These are phyloP conservation scores for Elaeidobius kamerunicus DNA, from an alignment of 2,888 invertebrate species.

Conservation along the genomic window DNA sequence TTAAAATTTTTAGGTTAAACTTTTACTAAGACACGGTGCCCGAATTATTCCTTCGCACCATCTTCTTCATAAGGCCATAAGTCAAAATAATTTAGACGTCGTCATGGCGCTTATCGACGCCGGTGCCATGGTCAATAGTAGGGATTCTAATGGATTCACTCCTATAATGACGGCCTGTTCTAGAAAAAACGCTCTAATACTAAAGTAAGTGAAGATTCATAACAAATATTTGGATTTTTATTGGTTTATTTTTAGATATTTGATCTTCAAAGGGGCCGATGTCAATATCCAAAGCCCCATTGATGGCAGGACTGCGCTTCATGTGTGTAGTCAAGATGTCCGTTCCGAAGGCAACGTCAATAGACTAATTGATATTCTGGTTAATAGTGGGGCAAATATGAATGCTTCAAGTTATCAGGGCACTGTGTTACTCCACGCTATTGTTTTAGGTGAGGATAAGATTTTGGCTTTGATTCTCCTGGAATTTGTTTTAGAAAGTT, in stretches of 20 bases:
- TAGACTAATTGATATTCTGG: slow-evolving; percentile 51
- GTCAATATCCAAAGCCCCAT: slow-evolving; percentile 45
- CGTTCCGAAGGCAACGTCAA: slow-evolving; percentile 53
- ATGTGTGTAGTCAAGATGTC: slow-evolving; percentile 60
- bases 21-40: slow-evolving; percentile 63
- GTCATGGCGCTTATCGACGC: slow-evolving; percentile 56
- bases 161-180: slow-evolving; percentile 61
- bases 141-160: slow-evolving; percentile 65
- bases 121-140: slow-evolving; percentile 59
- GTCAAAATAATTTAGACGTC: slow-evolving; percentile 59
- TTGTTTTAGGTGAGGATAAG: slow-evolving; percentile 36
- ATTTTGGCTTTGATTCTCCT: no score
- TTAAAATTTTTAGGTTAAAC: slow-evolving; percentile 31
- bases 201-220: slow-evolving; percentile 39
- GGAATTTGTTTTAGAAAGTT: no score
- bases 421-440: slow-evolving; percentile 50
- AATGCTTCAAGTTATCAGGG: slow-evolving; percentile 46
- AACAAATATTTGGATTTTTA: slow-evolving; percentile 14
- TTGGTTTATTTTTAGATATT: slow-evolving; percentile 32
- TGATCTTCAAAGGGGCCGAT: slow-evolving; percentile 41
- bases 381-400: slow-evolving; percentile 39
- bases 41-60: slow-evolving; percentile 68
- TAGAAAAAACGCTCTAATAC: slow-evolving; percentile 49
- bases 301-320: slow-evolving; percentile 54
- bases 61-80: slow-evolving; percentile 65